Evolutionary conservation across 2,888 invertebrate genomes (phyloP), one percentile per base, ranked within the genome.

Genomic region (Cataglyphis cursor): DNA sequence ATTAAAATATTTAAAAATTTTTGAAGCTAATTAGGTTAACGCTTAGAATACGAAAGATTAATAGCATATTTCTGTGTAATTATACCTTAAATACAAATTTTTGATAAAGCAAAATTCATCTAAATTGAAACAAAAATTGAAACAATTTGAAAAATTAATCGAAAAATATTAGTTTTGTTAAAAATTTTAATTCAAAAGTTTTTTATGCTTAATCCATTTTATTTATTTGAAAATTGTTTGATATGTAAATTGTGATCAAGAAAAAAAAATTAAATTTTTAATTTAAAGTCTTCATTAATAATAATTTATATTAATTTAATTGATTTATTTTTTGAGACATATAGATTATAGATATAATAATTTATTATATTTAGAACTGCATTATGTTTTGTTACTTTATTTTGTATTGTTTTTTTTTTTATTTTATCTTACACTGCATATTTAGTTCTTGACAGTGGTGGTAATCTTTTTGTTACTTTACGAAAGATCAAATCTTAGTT

Each of bases 241-340:
- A 44, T 44, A 66, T 18, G 10, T 68, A 51, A 51, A 51, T 51
- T 0, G 1, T 31, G 6, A 48, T 6, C 0, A n/a, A 51, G n/a
- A 28, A 44, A 18, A 64, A 8, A 48, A 68, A 68, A n/a, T 8
- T 12, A 72, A 21, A 38, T 21, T 70, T 21, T 15, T 15, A 15
- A 68, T 9, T 38, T 0, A 38, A 54, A 15, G 6, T 35, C 6
- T 0, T 57, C 24, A 35, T 54, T 57, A 35, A 57, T 10, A 12
- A 15, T 75, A 62, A 44, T 35, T 62, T 18, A 44, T 44, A 57
- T n/a, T 70, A 21, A 86, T 18, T 41, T 12, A 4, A 1, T 28
- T 3, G 10, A 1, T 72, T 57, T 21, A 68, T 10, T 51, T 10
- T 51, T 6, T 35, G 6, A 68, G 12, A 76, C 12, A 41, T 0